These are phyloP conservation scores for Diabrotica undecimpunctata DNA, from an alignment of 1,140 invertebrate genomes.

Conservation along the genomic window DNA sequence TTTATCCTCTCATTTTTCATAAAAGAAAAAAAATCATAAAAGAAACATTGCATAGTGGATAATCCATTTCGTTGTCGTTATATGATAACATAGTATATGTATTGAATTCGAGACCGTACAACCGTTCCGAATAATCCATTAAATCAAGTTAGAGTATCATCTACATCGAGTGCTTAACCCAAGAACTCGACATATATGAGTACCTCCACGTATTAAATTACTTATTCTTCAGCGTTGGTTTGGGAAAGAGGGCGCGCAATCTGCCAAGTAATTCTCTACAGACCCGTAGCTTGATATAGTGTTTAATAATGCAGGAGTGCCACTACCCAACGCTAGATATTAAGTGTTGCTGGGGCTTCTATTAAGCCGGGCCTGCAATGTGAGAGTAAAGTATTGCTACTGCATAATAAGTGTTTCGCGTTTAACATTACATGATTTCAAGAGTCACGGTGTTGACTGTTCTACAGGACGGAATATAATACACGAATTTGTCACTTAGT, in stretches of 20 bases:
- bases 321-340: slow-evolving; percentile 14
- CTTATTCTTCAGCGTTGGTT: neutral
- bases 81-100: too few species aligned
- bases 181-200: neutral
- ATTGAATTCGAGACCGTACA: too few species aligned
- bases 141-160: too few species aligned
- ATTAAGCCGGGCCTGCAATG: slow-evolving; percentile 16
- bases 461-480: neutral
- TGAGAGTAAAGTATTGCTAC: slow-evolving; percentile 17
- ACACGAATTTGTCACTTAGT: neutral
- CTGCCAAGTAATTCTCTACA: slow-evolving; percentile 16
- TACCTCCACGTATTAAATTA: slow-evolving; percentile 10
- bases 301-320: slow-evolving; percentile 20
- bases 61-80: too few species aligned
- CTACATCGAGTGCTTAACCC: too few species aligned
- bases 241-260: slow-evolving; percentile 5
- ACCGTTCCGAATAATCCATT: too few species aligned
- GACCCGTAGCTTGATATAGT: slow-evolving; percentile 17
- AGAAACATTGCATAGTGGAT: too few species aligned
- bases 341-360: slow-evolving; percentile 19
- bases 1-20: too few species aligned
- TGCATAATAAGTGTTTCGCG: slow-evolving; percentile 17
- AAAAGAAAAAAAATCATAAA: too few species aligned
- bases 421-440: slow-evolving; percentile 14
- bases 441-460: neutral